These are phyloP conservation scores for Nemopilema nomurai DNA, from an alignment of 30 jellyfish, hydroid and myxozoan species.

Conservation along the genomic window DNA sequence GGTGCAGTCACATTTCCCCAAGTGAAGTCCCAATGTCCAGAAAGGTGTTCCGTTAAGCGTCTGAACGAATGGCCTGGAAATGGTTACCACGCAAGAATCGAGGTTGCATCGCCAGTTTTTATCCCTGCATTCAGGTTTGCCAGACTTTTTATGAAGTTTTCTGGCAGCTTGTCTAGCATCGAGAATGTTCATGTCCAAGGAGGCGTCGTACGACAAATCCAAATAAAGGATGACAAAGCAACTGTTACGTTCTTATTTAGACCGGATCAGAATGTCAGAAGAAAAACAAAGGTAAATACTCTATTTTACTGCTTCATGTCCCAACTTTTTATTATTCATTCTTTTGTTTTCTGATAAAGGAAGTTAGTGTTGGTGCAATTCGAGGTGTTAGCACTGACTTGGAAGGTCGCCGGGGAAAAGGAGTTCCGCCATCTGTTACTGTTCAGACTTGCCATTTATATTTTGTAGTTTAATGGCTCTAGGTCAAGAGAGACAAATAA, in stretches of 20 bases:
- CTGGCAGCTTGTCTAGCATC: not conserved
- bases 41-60: not conserved
- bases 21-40: slow-evolving; percentile 17
- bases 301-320: too few relatives aligned
- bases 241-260: slow-evolving; percentile 3
- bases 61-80: slow-evolving; percentile 22
- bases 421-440: too few relatives aligned
- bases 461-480: too few relatives aligned
- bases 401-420: too few relatives aligned
- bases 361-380: too few relatives aligned
- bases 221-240: not conserved
- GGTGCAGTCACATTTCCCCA: not conserved
- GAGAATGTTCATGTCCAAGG: slow-evolving; percentile 29
- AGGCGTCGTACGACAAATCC: slow-evolving; percentile 3
- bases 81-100: slow-evolving; percentile 28
- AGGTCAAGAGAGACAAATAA: too few relatives aligned
- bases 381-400: too few relatives aligned
- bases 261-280: slow-evolving; percentile 27
- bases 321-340: too few relatives aligned
- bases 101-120: slow-evolving; percentile 15
- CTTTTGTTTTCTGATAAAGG: too few relatives aligned
- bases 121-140: not conserved
- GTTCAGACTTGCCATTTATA: too few relatives aligned
- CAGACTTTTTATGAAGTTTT: slow-evolving; percentile 2
- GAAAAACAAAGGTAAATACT: slow-evolving; percentile 18